A percentile compares a stretch with the other conserved stretches of the same genome.
Evolutionary conservation across 2,888 invertebrate species (phyloP).

Genomic region (Folsomia candida): DNA sequence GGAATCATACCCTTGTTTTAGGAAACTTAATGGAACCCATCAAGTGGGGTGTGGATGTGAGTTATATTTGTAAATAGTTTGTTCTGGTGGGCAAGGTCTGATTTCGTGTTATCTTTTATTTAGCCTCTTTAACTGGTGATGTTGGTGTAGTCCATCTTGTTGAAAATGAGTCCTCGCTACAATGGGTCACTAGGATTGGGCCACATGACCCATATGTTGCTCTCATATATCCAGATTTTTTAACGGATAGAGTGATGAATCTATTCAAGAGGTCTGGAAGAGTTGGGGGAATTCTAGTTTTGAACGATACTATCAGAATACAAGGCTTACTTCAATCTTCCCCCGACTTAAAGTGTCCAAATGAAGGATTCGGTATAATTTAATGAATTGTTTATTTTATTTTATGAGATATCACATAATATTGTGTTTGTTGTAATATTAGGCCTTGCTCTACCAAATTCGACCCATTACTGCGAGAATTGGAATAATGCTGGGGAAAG

Average conservation of each 20-base stretch:
- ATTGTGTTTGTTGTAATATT: no score
- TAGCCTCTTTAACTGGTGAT: slow-evolving; percentile 73
- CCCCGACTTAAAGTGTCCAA: slow-evolving; percentile 77
- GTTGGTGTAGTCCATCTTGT: slow-evolving; percentile 81
- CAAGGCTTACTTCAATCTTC: slow-evolving; percentile 54
- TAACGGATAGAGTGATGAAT: slow-evolving; percentile 57
- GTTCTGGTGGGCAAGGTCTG: no score
- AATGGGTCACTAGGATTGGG: slow-evolving; percentile 69
- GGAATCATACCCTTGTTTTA: slow-evolving; percentile 76
- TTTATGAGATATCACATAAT: slow-evolving; percentile 28
- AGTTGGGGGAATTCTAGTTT: slow-evolving; percentile 56
- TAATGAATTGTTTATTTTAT: slow-evolving; percentile 4
- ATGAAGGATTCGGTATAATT: slow-evolving; percentile 64
- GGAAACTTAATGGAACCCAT: slow-evolving; percentile 89
- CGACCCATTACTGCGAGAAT: slow-evolving; percentile 23
- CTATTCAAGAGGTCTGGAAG: slow-evolving; percentile 54
- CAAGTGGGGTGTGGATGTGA: slow-evolving; percentile 93
- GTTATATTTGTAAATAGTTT: slow-evolving; percentile 51
- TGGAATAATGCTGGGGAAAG: slow-evolving; percentile 82
- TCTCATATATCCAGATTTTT: slow-evolving; percentile 65
- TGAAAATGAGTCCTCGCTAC: slow-evolving; percentile 59
- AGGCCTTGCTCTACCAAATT: no score
- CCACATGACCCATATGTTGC: slow-evolving; percentile 79
- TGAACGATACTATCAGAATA: slow-evolving; percentile 51
- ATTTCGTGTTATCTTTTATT: no score